Evolutionary conservation across 2,113 vertebrate species (phyloP).

Genomic region (Sphyrna mokarran): DNA sequence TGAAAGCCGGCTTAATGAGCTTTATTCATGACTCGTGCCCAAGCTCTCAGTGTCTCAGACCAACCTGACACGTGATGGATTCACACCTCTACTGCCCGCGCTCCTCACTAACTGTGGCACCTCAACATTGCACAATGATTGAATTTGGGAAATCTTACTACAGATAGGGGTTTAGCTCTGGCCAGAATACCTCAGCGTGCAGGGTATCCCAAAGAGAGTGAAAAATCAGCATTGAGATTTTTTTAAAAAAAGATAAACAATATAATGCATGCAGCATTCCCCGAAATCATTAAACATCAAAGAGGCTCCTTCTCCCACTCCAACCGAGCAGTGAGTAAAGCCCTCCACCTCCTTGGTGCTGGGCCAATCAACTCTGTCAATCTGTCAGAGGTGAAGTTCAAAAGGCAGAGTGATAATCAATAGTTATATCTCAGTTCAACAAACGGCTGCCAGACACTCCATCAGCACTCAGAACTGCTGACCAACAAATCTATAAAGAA

Average conservation of each 20-base stretch:
- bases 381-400: background rate
- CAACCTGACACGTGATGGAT: background rate
- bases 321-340: background rate
- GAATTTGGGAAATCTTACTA: background rate
- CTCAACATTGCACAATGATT: background rate
- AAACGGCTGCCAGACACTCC: background rate
- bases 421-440: slow-evolving; percentile 2
- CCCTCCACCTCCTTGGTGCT: background rate
- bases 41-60: background rate
- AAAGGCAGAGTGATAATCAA: background rate
- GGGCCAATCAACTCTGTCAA: slow-evolving; percentile 7
- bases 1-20: background rate
- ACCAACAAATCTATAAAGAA: background rate
- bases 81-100: background rate
- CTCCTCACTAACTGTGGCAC: background rate
- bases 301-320: background rate
- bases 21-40: background rate
- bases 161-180: background rate
- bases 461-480: background rate
- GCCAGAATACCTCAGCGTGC: background rate
- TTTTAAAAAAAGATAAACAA: background rate
- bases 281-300: background rate
- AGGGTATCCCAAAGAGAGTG: background rate
- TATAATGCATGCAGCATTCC: background rate
- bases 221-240: background rate